Conservation (phyloP, 2,113 vertebrate genomes). For the Bostrychus sinensis region DNA sequence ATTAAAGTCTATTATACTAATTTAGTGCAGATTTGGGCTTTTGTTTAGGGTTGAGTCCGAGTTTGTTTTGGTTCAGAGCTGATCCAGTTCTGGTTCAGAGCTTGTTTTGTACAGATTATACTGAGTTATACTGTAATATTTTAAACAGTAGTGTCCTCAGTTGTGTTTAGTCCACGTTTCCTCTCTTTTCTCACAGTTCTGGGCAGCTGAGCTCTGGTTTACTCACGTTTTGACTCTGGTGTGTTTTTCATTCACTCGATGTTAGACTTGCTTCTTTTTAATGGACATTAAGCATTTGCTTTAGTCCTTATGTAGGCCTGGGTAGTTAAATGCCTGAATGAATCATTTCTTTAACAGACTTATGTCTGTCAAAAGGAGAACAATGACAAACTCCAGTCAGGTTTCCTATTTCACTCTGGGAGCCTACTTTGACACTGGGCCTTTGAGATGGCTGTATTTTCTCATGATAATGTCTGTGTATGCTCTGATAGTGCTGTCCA, state of each 20-base stretch:
- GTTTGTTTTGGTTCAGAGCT: no score
- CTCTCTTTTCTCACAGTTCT: no score
- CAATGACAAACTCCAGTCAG: not conserved
- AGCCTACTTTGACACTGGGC: not conserved
- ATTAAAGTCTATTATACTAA: no score
- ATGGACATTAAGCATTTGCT: not conserved
- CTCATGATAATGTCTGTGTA: constrained; percentile 12
- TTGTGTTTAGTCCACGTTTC: no score
- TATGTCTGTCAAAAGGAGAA: not conserved
- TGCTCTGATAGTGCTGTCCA: not conserved
- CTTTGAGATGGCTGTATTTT: constrained; percentile 6
- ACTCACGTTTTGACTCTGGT: no score
- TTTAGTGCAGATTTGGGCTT: no score
- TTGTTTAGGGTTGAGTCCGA: no score
- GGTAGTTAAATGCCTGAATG: not conserved
- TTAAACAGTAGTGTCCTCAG: no score
- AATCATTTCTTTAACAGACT: not conserved
- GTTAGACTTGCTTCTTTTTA: not conserved
- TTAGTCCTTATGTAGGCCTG: not conserved
- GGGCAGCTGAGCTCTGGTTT: no score
- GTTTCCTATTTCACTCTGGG: constrained; percentile 1
- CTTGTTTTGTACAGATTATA: no score
- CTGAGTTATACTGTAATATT: no score
- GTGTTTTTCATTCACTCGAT: not conserved
- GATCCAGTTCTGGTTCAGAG: no score